A percentile compares a stretch with the other conserved stretches of the same genome.
Conservation (phyloP, 2,888 invertebrate genomes). For the Cosmopolites sordidus region DNA sequence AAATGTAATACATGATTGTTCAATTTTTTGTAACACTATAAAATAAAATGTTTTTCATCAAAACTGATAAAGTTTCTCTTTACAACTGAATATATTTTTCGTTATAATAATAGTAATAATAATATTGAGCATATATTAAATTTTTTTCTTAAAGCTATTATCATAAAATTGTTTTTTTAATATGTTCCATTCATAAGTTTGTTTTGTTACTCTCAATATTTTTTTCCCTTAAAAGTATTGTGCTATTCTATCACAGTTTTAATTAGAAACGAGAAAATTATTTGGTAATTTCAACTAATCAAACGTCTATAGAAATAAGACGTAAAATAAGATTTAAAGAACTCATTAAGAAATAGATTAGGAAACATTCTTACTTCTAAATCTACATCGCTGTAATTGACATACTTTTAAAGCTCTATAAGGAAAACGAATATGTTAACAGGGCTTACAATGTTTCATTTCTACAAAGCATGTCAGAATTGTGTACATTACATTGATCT, state of each 20-base stretch:
- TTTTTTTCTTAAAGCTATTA: conserved; percentile 4
- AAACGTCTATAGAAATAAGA: no score
- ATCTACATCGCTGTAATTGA: conserved; percentile 6
- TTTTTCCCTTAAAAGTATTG: conserved; percentile 20
- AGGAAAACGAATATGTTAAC: background rate
- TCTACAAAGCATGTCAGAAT: no score
- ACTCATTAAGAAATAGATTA: background rate
- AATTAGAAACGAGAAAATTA: background rate
- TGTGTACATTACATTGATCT: no score
- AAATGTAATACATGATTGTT: no score
- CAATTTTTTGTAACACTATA: no score
- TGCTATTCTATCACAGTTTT: conserved; percentile 26
- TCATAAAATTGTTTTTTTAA: conserved; percentile 9
- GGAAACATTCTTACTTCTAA: background rate
- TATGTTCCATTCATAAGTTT: conserved; percentile 14
- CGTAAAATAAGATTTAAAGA: no score
- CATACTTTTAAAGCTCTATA: conserved; percentile 12
- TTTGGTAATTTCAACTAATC: no score
- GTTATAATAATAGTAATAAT: background rate
- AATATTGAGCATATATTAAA: conserved; percentile 8
- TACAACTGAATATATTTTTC: no score
- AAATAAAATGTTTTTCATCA: no score
- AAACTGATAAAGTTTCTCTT: no score
- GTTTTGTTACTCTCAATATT: conserved; percentile 5
- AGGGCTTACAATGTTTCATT: no score